These are phyloP conservation scores for Zaprionus tsacasi DNA, from an alignment of 1,140 invertebrate species.

Conservation along the genomic window DNA sequence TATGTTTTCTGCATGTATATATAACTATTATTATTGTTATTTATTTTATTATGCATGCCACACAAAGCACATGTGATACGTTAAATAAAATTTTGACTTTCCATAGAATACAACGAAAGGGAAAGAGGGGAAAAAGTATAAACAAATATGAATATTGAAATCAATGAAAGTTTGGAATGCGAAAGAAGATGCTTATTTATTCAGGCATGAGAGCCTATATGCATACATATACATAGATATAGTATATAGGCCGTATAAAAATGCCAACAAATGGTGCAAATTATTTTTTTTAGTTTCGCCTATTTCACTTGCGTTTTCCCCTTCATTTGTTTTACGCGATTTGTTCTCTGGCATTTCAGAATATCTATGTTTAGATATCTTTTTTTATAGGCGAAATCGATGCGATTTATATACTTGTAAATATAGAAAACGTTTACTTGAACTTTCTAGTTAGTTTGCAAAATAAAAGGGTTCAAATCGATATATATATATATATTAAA, in stretches of 20 bases:
- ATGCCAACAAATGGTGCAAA: constrained; percentile 34
- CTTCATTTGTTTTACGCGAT: constrained; percentile 6
- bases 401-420: constrained; percentile 17
- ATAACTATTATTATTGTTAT: constrained; percentile 41
- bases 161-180: constrained; percentile 46
- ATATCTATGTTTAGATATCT: constrained; percentile 38
- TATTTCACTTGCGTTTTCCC: constrained; percentile 29
- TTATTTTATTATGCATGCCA: constrained; percentile 41
- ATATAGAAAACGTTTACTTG: constrained; percentile 23
- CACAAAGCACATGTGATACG: constrained; percentile 44
- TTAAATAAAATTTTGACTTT: constrained; percentile 58
- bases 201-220: constrained; percentile 15
- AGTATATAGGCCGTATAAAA: constrained; percentile 13
- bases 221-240: neutral
- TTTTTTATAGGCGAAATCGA: constrained; percentile 28
- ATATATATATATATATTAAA: neutral
- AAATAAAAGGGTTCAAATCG: too few relatives aligned
- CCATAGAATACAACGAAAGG: constrained; percentile 29
- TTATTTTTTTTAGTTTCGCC: constrained; percentile 37
- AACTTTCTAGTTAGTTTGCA: neutral
- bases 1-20: constrained; percentile 29
- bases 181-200: constrained; percentile 34
- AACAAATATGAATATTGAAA: constrained; percentile 49
- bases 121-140: constrained; percentile 47
- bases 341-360: constrained; percentile 39